Evolutionary conservation across 2,888 invertebrate genomes (phyloP).

Genomic region (Scaptodrosophila latifasciaeformis): DNA sequence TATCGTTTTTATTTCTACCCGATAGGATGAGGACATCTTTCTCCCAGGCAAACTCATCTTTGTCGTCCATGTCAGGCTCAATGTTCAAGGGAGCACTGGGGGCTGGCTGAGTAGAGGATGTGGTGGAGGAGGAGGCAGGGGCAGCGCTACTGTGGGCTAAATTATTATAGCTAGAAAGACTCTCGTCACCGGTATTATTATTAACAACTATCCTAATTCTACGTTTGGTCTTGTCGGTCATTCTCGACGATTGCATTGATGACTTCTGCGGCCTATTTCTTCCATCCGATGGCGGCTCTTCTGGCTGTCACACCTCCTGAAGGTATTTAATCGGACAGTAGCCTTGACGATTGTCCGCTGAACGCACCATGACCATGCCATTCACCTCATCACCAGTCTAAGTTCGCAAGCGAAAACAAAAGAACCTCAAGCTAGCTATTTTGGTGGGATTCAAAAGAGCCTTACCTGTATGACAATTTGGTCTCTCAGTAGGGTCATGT

Average conservation of each 20-base stretch:
- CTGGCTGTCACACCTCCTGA: conserved; percentile 93
- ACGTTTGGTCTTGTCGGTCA: conserved; percentile 73
- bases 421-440: no score
- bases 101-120: background rate
- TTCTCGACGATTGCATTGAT: conserved; percentile 69
- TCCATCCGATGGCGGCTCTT: conserved; percentile 73
- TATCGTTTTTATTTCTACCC: conserved; percentile 71
- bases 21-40: conserved; percentile 53
- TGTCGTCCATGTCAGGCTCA: conserved; percentile 54
- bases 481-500: conserved; percentile 88
- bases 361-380: conserved; percentile 94
- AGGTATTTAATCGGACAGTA: conserved; percentile 95
- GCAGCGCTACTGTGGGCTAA: conserved; percentile 33
- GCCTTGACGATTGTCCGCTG: conserved; percentile 93
- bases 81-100: conserved; percentile 10
- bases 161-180: conserved; percentile 57
- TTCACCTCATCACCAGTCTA: conserved; percentile 91
- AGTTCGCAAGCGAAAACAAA: conserved; percentile 7
- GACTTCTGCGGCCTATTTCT: conserved; percentile 70
- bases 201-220: conserved; percentile 73
- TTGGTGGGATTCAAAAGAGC: background rate
- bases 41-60: conserved; percentile 45
- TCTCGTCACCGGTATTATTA: conserved; percentile 65
- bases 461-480: conserved; percentile 90
- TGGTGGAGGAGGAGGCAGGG: conserved; percentile 1